A percentile compares a stretch with the other conserved stretches of the same genome.
Conservation (phyloP, 2,113 vertebrate genomes). For the Oxyura jamaicensis region DNA sequence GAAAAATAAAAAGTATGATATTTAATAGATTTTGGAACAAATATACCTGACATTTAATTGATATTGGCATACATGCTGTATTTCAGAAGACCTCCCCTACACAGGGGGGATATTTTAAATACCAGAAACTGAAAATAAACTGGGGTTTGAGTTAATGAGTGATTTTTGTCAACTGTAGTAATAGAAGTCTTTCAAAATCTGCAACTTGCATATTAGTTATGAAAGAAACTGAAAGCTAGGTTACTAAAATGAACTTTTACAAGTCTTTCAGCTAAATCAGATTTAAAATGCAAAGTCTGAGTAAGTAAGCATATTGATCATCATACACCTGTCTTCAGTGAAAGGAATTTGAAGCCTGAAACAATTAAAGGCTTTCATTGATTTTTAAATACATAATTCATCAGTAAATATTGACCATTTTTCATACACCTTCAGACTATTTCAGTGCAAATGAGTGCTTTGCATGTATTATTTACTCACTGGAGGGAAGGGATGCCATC, state of each 20-base stretch:
- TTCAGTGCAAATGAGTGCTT: background rate
- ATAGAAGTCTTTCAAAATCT: background rate
- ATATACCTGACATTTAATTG: background rate
- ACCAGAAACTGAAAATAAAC: background rate
- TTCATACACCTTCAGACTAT: background rate
- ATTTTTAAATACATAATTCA: background rate
- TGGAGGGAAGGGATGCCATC: too few species aligned
- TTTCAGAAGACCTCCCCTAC: background rate
- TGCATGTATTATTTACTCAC: background rate
- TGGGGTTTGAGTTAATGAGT: background rate
- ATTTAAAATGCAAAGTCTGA: background rate
- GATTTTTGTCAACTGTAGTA: background rate
- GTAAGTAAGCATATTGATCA: background rate
- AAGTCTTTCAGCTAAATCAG: background rate
- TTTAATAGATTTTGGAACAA: background rate
- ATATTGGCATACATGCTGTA: background rate
- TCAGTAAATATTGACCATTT: background rate
- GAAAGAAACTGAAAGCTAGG: background rate
- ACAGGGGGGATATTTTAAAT: background rate
- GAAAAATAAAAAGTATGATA: background rate
- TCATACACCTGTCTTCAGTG: background rate
- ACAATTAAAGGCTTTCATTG: background rate
- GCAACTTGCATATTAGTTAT: background rate
- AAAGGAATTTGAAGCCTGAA: background rate
- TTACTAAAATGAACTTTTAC: background rate